A percentile compares a stretch with the other conserved stretches of the same genome.
Evolutionary conservation across 2,888 invertebrate species (phyloP).

Genomic region (Eurytoma adleriae): DNA sequence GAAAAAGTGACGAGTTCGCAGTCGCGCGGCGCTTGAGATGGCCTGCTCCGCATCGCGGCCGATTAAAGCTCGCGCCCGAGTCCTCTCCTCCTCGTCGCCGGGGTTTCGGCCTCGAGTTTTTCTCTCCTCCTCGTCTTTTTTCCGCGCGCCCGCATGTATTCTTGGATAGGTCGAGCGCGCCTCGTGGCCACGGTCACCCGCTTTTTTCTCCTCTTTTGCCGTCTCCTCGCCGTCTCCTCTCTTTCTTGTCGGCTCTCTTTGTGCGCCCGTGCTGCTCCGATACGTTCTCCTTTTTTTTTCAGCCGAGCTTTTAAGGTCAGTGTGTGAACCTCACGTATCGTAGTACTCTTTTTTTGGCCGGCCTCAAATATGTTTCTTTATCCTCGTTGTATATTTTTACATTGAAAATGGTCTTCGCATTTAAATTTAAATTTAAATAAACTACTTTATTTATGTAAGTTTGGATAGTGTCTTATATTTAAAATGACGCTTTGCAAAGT

Average conservation of each 20-base stretch:
- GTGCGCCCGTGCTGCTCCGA: background rate
- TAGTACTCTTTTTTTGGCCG: no score
- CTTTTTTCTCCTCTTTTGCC: conserved; percentile 32
- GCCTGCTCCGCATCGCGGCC: conserved; percentile 64
- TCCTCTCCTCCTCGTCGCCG: conserved; percentile 36
- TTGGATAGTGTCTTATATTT: no score
- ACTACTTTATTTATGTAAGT: no score
- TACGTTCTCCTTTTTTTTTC: background rate
- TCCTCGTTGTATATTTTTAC: background rate
- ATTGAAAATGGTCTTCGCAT: no score
- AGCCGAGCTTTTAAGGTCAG: conserved; percentile 7
- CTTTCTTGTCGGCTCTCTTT: conserved; percentile 4
- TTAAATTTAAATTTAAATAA: no score
- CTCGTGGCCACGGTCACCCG: conserved; percentile 55
- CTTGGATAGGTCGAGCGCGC: conserved; percentile 49
- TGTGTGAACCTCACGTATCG: background rate
- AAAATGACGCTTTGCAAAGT: background rate
- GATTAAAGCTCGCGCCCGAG: conserved; percentile 45
- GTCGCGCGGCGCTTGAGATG: conserved; percentile 60
- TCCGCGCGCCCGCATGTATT: conserved; percentile 23
- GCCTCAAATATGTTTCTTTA: background rate
- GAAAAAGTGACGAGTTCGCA: no score
- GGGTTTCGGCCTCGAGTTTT: conserved; percentile 20
- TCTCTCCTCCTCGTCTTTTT: conserved; percentile 17
- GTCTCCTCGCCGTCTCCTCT: conserved; percentile 6